phyloP scores from a whole-genome alignment of 1,140 invertebrate genomes.

The Tetranychus cinnabarinus region DNA sequence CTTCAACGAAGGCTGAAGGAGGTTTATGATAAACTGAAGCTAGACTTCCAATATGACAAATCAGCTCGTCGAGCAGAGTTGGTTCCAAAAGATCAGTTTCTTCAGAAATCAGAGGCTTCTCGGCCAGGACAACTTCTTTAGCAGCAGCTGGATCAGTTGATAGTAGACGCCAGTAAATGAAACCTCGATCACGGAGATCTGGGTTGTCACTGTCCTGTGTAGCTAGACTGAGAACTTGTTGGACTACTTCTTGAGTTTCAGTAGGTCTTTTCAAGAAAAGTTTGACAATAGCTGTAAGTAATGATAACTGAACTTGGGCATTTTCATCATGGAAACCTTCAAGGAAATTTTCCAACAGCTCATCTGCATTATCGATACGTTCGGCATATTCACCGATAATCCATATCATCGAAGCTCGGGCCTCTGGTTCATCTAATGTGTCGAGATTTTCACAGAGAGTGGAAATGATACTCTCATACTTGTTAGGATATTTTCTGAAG shows the following conservation, averaged over 20 bases:
- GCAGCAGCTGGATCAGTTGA: slow-evolving; percentile 96
- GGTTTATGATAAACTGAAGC: slow-evolving; percentile 99
- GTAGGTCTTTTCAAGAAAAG: slow-evolving; percentile 91
- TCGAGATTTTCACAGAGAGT: slow-evolving; percentile 97
- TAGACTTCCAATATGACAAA: slow-evolving; percentile 94
- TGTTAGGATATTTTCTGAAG: slow-evolving; percentile 98
- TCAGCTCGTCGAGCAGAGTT: slow-evolving; percentile 87
- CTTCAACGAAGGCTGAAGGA: slow-evolving; percentile 94
- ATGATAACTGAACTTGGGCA: slow-evolving; percentile 88
- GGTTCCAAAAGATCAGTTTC: slow-evolving; percentile 97
- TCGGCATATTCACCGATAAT: slow-evolving; percentile 99
- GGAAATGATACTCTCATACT: slow-evolving; percentile 98
- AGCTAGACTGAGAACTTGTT: slow-evolving; percentile 67
- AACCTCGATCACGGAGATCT: slow-evolving; percentile 89
- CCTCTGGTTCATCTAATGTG: slow-evolving; percentile 95
- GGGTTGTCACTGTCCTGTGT: slow-evolving; percentile 99
- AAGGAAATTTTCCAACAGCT: slow-evolving; percentile 87
- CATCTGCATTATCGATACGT: slow-evolving; percentile 97
- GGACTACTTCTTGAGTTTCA: slow-evolving; percentile 93
- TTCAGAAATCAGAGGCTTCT: slow-evolving; percentile 96
- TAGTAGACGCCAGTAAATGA: slow-evolving; percentile 96
- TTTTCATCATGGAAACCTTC: slow-evolving; percentile 99
- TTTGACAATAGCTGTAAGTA: slow-evolving; percentile 94
- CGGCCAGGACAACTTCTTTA: slow-evolving; percentile 96
- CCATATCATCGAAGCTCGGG: slow-evolving; percentile 99